A percentile compares a stretch with the other conserved stretches of the same genome.
Evolutionary conservation across 92 coral and sea anemone species (phyloP).

Genomic region (Metridium senile): DNA sequence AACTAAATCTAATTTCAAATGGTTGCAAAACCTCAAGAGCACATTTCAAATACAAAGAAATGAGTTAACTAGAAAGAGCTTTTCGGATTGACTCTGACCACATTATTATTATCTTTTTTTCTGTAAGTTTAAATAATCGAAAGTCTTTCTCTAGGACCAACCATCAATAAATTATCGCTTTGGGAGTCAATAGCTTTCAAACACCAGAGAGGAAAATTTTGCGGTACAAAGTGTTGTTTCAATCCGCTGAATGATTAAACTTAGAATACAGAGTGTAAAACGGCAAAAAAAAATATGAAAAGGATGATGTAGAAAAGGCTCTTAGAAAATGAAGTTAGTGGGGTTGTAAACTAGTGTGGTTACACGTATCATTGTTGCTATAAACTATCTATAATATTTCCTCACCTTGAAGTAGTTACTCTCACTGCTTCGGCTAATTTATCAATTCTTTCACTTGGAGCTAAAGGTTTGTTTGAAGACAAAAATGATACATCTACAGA

Average conservation of each 20-base stretch:
- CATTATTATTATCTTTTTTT: neutral
- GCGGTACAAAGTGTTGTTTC: constrained; percentile 35
- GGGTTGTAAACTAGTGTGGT: constrained; percentile 6
- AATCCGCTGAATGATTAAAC: constrained; percentile 20
- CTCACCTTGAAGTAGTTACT: constrained; percentile 30
- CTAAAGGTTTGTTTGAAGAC: constrained; percentile 12
- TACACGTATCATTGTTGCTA: constrained; percentile 14
- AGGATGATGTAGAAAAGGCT: constrained; percentile 1
- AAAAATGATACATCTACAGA: constrained; percentile 24
- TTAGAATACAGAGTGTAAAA: neutral
- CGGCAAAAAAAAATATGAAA: neutral
- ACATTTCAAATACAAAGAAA: neutral
- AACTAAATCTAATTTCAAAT: neutral
- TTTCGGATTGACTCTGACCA: neutral
- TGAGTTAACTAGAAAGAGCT: neutral
- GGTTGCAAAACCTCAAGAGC: constrained; percentile 4
- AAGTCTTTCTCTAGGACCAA: constrained; percentile 12
- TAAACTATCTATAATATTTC: neutral
- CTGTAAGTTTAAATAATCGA: neutral
- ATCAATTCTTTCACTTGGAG: constrained; percentile 29
- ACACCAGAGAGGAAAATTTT: constrained; percentile 48
- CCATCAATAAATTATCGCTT: constrained; percentile 72
- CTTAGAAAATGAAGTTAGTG: neutral
- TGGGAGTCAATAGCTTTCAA: constrained; percentile 66
- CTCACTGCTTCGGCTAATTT: constrained; percentile 31